phyloP scores from a whole-genome alignment of 2,888 invertebrate species.

The Drosophila rellima region DNA sequence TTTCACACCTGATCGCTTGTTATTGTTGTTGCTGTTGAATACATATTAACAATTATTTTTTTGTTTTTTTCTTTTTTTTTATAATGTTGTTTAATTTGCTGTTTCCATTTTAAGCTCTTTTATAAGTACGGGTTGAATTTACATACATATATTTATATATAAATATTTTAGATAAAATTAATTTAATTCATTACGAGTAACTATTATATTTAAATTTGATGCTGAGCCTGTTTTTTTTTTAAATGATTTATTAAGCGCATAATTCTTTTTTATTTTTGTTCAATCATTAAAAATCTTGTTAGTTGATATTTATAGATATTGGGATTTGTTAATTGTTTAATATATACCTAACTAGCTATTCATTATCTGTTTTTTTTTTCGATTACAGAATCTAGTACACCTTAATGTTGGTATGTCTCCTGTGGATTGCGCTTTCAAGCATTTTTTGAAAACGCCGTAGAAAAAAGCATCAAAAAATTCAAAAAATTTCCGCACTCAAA shows the following conservation, averaged over 20 bases:
- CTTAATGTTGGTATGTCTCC: slow-evolving; percentile 18
- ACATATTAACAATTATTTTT: slow-evolving; percentile 62
- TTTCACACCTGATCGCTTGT: slow-evolving; percentile 22
- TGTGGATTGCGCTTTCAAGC: slow-evolving; percentile 32
- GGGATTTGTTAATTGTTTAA: slow-evolving; percentile 68
- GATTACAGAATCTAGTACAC: slow-evolving; percentile 29
- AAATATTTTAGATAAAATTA: slow-evolving; percentile 46
- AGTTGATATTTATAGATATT: slow-evolving; percentile 68
- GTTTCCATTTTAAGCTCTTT: slow-evolving; percentile 56
- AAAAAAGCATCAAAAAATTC: slow-evolving; percentile 76
- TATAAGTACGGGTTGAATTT: slow-evolving; percentile 49
- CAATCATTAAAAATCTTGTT: slow-evolving; percentile 65
- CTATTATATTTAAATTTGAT: slow-evolving; percentile 7
- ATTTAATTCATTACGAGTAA: slow-evolving; percentile 31
- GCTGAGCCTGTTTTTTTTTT: slow-evolving; percentile 32
- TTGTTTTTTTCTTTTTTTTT: too few relatives aligned
- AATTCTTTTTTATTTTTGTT: slow-evolving; percentile 35
- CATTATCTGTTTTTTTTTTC: slow-evolving; percentile 21
- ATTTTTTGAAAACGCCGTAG: slow-evolving; percentile 56
- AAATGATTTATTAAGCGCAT: slow-evolving; percentile 49
- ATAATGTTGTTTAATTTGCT: slow-evolving; percentile 11
- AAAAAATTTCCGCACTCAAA: slow-evolving; percentile 71
- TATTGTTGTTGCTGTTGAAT: slow-evolving; percentile 45
- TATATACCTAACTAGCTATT: slow-evolving; percentile 70
- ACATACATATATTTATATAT: slow-evolving; percentile 26